Base-by-base conservation (phyloP, 2,888 invertebrate genomes). In the Cosmia pyralina region DNA sequence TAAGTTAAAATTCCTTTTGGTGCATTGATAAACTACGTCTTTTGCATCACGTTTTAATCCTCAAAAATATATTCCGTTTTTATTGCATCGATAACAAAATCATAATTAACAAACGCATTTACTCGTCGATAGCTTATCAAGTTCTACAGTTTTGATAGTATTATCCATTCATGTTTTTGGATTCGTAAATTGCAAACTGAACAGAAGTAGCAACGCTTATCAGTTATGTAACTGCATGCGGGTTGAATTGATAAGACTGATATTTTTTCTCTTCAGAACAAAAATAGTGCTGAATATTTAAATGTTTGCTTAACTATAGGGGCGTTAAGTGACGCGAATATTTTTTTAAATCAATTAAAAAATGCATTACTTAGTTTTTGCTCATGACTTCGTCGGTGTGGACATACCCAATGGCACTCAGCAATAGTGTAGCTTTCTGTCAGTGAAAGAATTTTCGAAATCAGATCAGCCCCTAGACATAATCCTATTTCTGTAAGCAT, bases 181-280 rank as follows among this genome's bases (percentile, higher is more conserved):
- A 62, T 77, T 41, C 41, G 38, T 46, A 48, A 67, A 59, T 48
- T 57, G 66, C 41, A 11, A 13, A 70, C 53, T 48, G 46, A 34
- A 65, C 46, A 55, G 6, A 69, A 64, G 38, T 73, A 68, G 34
- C 66, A 48, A 22, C 34, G n/a, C 41, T 70, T 83, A 79, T 80
- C 60, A 38, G 48, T 79, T 68, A 65, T 46, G 28, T 79, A 64
- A 78, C 55, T 73, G 75, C 65, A 80, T 83, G 50, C 81, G 81
- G 75, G 70, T 65, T 17, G 15, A 11, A 34, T 11, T 52, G 70
- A 83, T 75, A 81, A 59, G 34, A 15, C 17, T 62, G 69, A 2
- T 11, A 4, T 80, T 74, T 64, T n/a, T 52, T 53, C n/a, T 63
- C 13, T 22, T 19, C 48, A 17, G 41, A 50, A 50, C 17, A 34